These are phyloP conservation scores for Lacerta bilineata DNA, from an alignment of 2,797 vertebrate species.

Conservation along the genomic window DNA sequence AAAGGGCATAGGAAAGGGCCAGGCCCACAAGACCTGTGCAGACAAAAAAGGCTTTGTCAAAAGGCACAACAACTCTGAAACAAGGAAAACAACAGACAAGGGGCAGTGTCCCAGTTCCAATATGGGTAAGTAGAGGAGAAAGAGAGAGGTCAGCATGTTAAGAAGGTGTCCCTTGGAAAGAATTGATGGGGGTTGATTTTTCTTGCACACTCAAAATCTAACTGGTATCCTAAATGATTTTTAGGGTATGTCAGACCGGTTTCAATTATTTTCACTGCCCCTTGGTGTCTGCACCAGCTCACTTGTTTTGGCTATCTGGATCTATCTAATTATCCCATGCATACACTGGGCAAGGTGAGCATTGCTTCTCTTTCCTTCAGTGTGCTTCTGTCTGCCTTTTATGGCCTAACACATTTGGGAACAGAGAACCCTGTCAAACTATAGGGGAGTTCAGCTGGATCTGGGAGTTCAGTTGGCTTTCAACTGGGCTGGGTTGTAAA, in stretches of 20 bases:
- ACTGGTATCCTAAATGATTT: background rate
- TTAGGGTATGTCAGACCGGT: background rate
- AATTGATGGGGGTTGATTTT: background rate
- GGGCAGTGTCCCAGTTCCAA: background rate
- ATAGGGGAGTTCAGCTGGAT: background rate
- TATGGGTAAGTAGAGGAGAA: background rate
- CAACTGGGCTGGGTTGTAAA: background rate
- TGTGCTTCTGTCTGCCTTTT: background rate
- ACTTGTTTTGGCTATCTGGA: background rate
- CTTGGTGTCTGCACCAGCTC: background rate
- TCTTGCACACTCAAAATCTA: background rate
- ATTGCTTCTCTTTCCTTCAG: background rate
- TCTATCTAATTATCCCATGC: background rate
- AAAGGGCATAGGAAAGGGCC: conserved; percentile 92
- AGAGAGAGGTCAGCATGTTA: background rate
- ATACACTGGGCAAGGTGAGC: background rate
- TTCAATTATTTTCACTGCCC: too few species aligned
- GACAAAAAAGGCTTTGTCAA: background rate
- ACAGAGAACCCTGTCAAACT: background rate
- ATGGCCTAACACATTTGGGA: background rate
- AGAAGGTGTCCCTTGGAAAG: background rate
- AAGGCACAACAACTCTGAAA: background rate
- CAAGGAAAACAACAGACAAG: background rate
- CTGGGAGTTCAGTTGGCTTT: background rate
- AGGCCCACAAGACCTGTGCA: conserved; percentile 91